These are phyloP conservation scores for Phalacrocorax aristotelis DNA, from an alignment of 2,113 vertebrate genomes.

Conservation along the genomic window DNA sequence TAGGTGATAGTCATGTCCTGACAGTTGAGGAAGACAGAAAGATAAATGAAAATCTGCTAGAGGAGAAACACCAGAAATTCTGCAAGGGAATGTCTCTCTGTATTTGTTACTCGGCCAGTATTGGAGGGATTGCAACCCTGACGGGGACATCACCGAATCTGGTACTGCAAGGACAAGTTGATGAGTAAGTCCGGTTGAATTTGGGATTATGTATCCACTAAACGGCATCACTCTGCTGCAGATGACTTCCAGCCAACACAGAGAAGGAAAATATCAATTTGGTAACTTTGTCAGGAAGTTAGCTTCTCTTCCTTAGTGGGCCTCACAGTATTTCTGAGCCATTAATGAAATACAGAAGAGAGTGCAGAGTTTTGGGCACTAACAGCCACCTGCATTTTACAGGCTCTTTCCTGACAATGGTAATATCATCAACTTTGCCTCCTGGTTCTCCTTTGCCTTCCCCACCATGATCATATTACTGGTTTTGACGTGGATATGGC, in stretches of 20 bases:
- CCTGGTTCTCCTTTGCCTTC: conserved; percentile 91
- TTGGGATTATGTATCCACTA: neutral
- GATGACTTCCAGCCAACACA: neutral
- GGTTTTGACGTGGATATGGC: conserved; percentile 83
- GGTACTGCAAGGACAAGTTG: conserved; percentile 89
- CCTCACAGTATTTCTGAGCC: neutral
- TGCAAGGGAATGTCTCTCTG: conserved; percentile 86
- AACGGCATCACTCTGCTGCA: neutral
- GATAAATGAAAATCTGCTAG: neutral
- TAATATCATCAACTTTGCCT: conserved; percentile 88
- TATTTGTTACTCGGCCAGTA: conserved; percentile 91
- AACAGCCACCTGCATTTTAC: neutral
- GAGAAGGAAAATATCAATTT: neutral
- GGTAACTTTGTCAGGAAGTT: neutral
- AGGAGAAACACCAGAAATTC: conserved; percentile 70
- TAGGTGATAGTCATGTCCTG: conserved; percentile 30
- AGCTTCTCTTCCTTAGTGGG: neutral
- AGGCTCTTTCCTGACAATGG: conserved; percentile 77
- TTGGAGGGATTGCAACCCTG: conserved; percentile 91
- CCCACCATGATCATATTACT: conserved; percentile 85
- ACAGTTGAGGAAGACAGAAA: neutral
- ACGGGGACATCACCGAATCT: conserved; percentile 92
- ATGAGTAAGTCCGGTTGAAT: conserved; percentile 76
- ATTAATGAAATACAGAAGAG: neutral
- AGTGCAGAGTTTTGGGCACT: neutral